Conservation (phyloP, 2,113 vertebrate species). For the Rhynchomys soricoides region DNA sequence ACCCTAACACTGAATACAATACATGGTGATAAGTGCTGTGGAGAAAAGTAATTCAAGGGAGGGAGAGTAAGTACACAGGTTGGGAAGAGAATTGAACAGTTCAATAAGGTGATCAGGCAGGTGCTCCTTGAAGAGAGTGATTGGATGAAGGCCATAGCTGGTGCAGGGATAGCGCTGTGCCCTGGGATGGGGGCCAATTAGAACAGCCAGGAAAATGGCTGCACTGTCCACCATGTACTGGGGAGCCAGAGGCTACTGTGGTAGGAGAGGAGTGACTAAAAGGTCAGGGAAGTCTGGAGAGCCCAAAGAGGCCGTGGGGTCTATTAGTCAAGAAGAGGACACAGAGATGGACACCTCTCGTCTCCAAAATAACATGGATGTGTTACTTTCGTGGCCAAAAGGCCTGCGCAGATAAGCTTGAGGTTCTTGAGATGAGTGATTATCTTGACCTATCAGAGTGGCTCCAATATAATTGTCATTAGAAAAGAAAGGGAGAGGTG, state of each 20-base stretch:
- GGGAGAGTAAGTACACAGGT: neutral
- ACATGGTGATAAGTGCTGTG: neutral
- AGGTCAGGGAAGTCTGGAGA: neutral
- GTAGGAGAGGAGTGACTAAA: neutral
- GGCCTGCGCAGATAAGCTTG: neutral
- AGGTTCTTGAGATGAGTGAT: neutral
- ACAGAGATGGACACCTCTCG: neutral
- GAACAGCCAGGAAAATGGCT: neutral
- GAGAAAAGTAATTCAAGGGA: neutral
- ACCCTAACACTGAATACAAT: neutral
- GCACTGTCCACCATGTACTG: neutral
- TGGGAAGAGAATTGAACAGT: neutral
- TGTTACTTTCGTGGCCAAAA: neutral
- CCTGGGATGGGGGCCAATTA: neutral
- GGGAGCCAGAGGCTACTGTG: neutral
- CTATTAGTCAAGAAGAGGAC: neutral
- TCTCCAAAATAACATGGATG: neutral
- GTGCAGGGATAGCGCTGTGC: neutral
- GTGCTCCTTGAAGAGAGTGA: neutral
- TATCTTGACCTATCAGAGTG: neutral
- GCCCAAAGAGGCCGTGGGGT: neutral
- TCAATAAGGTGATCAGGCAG: neutral
- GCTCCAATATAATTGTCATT: neutral
- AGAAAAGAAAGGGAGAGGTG: neutral
- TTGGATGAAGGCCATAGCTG: neutral